Base-by-base conservation (phyloP, 2,113 vertebrate genomes). In the Leucoraja erinaceus region DNA sequence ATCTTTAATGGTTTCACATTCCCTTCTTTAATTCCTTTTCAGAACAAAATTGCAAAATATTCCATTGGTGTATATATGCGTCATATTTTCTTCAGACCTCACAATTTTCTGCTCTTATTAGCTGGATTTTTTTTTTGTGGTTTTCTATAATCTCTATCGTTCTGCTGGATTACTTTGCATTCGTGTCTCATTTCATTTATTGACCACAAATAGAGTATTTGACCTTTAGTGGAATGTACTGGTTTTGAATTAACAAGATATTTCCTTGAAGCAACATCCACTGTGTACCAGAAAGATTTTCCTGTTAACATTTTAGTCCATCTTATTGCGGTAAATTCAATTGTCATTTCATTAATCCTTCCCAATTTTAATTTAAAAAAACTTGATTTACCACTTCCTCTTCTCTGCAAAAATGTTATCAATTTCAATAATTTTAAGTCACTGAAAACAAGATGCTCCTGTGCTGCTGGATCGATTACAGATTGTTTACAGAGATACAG, bases 1-100 rank as follows among this genome's bases (percentile, higher is more conserved):
- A 61, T 88, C 83, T 88, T 66, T 88, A 88, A 88, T 63, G 59
- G 59, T 33, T 7, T 7, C 28, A 63, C 83, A 88, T 66, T 88
- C 5, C 28, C 59, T 61, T 66, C 61, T 31, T 18, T 16, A 63
- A 63, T n/a, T 88, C 83, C 8, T 61, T 63, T 16, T 31, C 83
- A 14, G 12, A 84, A 61, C 28, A 25, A 28, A 56, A 28, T 63
- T 63, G 14, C n/a, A 63, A 66, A 84, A 61, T 63, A 88, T 6
- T 86, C 25, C 7, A 5, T 61, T 63, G 63, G 59, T n/a, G 25
- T 86, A 61, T 31, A n/a, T 61, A 16, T 63, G 56, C 12, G 31
- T 31, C 59, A 12, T 59, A 63, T 31, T n/a, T 88, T 86, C 63
- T 31, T 59, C 54, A 31, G n/a, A 31, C 4, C 5, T 11, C 59